Percentiles rank a stretch among this genome's conserved stretches.
Conservation (phyloP, 2,797 vertebrate species). For the Oryzias sinensis region DNA sequence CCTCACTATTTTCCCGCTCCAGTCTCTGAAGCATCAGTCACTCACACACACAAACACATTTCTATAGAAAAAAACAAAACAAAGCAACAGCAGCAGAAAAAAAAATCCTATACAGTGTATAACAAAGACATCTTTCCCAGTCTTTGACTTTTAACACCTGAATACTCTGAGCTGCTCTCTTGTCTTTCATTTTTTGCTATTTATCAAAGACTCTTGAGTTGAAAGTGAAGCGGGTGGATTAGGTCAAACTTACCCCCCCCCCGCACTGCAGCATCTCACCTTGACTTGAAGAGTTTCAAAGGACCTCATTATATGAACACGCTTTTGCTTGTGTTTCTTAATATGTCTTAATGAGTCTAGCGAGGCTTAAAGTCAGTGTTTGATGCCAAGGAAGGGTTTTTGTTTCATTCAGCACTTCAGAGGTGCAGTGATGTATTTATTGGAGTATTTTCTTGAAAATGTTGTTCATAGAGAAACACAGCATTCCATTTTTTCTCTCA, state of each 20-base stretch:
- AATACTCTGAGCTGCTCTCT: background rate
- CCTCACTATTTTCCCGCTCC: too few relatives aligned
- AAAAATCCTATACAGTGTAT: constrained; percentile 2
- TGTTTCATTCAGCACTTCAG: constrained; percentile 46
- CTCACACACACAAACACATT: too few relatives aligned
- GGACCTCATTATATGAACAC: constrained; percentile 17
- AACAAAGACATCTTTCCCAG: constrained; percentile 9
- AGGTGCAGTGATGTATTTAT: constrained; percentile 18
- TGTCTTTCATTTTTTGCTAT: constrained; percentile 5
- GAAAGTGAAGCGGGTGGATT: constrained; percentile 6
- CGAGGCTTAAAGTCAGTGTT: constrained; percentile 54
- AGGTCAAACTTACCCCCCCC: constrained; percentile 15
- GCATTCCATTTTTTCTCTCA: too few relatives aligned
- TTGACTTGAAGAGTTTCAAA: constrained; percentile 21
- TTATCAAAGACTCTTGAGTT: constrained; percentile 26
- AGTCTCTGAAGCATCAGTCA: too few relatives aligned
- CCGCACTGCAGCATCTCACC: background rate
- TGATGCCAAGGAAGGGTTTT: constrained; percentile 46
- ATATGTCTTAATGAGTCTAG: constrained; percentile 62
- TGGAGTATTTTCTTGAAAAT: background rate
- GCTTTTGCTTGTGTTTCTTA: constrained; percentile 13
- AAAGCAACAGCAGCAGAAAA: background rate
- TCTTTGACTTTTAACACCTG: constrained; percentile 26
- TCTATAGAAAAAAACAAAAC: background rate
- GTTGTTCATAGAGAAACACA: constrained; percentile 1